Evolutionary conservation across 1,140 invertebrate species (phyloP).

Genomic region (Drosophila pectinifera): DNA sequence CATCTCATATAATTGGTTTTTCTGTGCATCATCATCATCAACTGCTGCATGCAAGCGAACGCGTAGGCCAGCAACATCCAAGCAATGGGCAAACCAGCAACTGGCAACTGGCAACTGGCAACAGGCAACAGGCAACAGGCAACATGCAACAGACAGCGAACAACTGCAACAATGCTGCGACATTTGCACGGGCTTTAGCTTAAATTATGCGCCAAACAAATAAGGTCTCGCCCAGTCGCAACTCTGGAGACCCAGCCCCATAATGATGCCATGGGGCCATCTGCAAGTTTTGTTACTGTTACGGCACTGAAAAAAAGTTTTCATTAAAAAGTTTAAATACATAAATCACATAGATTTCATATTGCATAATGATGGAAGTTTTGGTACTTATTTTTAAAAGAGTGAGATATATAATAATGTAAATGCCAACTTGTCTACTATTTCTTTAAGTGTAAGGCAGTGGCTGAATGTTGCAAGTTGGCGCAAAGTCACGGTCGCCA

Average conservation of each 20-base stretch:
- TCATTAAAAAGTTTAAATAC: too few relatives aligned
- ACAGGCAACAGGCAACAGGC: constrained; percentile 42
- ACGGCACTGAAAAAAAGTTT: constrained; percentile 9
- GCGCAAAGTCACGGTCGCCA: constrained; percentile 68
- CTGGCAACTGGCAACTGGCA: constrained; percentile 36
- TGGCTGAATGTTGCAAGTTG: constrained; percentile 52
- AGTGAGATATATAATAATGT: too few relatives aligned
- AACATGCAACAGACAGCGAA: constrained; percentile 47
- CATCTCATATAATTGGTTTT: constrained; percentile 26
- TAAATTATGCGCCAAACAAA: constrained; percentile 76
- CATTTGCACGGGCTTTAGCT: constrained; percentile 66
- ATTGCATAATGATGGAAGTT: neutral
- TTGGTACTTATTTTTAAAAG: neutral
- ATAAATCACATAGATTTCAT: neutral
- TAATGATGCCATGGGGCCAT: constrained; percentile 66
- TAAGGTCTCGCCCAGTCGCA: constrained; percentile 63
- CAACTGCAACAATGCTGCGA: constrained; percentile 64
- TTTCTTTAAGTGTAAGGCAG: constrained; percentile 21
- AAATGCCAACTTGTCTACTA: too few relatives aligned
- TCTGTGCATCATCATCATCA: constrained; percentile 23
- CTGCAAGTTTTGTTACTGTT: constrained; percentile 57
- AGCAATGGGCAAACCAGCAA: constrained; percentile 7
- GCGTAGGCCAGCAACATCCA: constrained; percentile 30
- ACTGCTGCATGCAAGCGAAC: constrained; percentile 25
- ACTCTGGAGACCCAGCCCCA: constrained; percentile 41